Evolutionary conservation across 1,140 invertebrate genomes (phyloP).

Genomic region (Ptiloglossa arizonensis): DNA sequence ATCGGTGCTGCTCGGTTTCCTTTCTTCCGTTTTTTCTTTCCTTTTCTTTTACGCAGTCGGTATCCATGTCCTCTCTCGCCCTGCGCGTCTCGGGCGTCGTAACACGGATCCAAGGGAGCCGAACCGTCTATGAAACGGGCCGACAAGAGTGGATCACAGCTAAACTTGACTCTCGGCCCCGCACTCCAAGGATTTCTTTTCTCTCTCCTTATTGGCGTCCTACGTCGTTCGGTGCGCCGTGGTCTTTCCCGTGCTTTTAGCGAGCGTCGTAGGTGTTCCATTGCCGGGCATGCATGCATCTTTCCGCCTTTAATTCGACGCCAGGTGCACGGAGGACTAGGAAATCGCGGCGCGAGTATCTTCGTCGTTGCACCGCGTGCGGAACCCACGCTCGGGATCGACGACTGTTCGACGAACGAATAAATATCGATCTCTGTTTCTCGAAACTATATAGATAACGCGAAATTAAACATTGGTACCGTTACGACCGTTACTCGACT

Average conservation of each 20-base stretch:
- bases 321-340: conserved; percentile 19
- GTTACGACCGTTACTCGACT: background rate
- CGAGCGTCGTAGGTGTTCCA: conserved; percentile 9
- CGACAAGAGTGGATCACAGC: conserved; percentile 27
- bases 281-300: conserved; percentile 1
- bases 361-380: background rate
- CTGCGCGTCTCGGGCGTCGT: background rate
- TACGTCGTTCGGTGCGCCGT: background rate
- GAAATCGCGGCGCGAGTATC: background rate
- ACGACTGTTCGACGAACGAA: background rate
- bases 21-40: too few relatives aligned
- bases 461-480: background rate
- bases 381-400: background rate
- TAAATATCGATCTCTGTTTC: background rate
- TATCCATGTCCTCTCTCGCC: background rate
- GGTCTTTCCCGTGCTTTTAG: background rate
- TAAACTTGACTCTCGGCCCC: conserved; percentile 21
- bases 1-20: too few relatives aligned
- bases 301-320: conserved; percentile 22
- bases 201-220: conserved; percentile 15
- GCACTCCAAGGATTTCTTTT: conserved; percentile 10
- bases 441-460: background rate
- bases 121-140: background rate
- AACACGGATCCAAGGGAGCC: conserved; percentile 1
- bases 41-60: too few relatives aligned